Conservation (phyloP, 2,113 vertebrate species). For the Sorex fumeus region DNA sequence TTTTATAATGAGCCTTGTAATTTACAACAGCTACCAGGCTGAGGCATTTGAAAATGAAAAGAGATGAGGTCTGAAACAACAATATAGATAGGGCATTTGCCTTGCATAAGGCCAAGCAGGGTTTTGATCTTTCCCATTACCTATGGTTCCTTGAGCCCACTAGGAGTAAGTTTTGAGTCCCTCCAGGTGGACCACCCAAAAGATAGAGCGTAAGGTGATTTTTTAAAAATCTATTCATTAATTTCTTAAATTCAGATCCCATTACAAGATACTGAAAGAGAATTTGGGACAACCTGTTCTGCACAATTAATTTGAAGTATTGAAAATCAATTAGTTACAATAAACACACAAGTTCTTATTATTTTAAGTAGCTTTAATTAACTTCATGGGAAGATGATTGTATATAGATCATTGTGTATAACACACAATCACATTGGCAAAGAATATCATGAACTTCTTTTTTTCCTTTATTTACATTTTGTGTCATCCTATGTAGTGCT, state of each 20-base stretch:
- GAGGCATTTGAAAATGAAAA: slow-evolving; percentile 44
- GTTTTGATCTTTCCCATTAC: no score
- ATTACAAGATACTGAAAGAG: slow-evolving; percentile 66
- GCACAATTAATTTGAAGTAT: slow-evolving; percentile 80
- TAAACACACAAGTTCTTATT: slow-evolving; percentile 67
- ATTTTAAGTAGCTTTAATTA: slow-evolving; percentile 77
- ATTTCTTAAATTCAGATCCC: slow-evolving; percentile 67
- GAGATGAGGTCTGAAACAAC: background rate
- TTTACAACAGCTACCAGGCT: background rate
- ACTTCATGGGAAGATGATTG: slow-evolving; percentile 49
- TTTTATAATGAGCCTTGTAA: slow-evolving; percentile 52
- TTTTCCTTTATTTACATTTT: background rate
- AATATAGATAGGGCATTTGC: no score
- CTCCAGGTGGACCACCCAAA: no score
- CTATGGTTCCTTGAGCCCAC: no score
- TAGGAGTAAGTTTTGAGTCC: background rate
- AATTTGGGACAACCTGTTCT: slow-evolving; percentile 68
- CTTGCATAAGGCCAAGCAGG: no score
- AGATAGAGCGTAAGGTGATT: no score
- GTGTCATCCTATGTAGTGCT: no score
- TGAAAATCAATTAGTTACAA: slow-evolving; percentile 77
- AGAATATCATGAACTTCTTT: background rate
- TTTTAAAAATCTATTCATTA: slow-evolving; percentile 62
- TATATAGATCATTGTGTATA: background rate
- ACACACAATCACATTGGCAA: background rate